Percentiles rank a stretch among this genome's conserved stretches.
These are phyloP conservation scores for Drosophila sordidula DNA, from an alignment of 2,888 invertebrate genomes.

Conservation along the genomic window DNA sequence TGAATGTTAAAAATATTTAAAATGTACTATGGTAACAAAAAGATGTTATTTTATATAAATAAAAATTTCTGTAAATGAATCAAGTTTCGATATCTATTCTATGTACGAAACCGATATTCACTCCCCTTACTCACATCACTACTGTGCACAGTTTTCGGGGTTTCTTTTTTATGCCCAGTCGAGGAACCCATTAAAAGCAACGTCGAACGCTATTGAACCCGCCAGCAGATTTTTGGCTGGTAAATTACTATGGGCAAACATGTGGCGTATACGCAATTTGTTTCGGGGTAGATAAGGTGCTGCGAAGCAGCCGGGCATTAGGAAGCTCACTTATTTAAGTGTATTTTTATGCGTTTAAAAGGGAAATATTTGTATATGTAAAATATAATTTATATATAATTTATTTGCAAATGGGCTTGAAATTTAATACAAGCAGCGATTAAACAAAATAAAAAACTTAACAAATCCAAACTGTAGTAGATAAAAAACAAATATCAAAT, in stretches of 20 bases:
- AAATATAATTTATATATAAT: background rate
- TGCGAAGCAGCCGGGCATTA: background rate
- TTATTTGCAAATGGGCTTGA: background rate
- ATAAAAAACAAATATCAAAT: background rate
- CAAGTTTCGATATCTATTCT: too few species aligned
- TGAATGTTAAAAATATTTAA: too few species aligned
- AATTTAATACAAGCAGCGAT: background rate
- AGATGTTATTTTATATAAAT: too few species aligned
- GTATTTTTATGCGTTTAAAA: conserved; percentile 30
- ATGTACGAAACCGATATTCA: background rate
- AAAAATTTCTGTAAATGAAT: too few species aligned
- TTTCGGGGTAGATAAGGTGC: conserved; percentile 2
- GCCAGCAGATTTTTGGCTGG: conserved; percentile 40
- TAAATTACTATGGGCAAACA: conserved; percentile 24
- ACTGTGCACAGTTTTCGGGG: conserved; percentile 25
- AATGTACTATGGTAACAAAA: too few species aligned
- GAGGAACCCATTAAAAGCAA: conserved; percentile 49
- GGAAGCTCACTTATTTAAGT: conserved; percentile 9
- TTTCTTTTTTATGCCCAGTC: conserved; percentile 32
- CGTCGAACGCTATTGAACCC: conserved; percentile 57
- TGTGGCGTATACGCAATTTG: conserved; percentile 44
- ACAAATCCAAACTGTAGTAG: too few species aligned
- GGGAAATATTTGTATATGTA: background rate
- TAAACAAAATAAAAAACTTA: background rate
- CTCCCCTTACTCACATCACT: background rate